Conservation (phyloP, 2,113 vertebrate genomes). For the Puma concolor region DNA sequence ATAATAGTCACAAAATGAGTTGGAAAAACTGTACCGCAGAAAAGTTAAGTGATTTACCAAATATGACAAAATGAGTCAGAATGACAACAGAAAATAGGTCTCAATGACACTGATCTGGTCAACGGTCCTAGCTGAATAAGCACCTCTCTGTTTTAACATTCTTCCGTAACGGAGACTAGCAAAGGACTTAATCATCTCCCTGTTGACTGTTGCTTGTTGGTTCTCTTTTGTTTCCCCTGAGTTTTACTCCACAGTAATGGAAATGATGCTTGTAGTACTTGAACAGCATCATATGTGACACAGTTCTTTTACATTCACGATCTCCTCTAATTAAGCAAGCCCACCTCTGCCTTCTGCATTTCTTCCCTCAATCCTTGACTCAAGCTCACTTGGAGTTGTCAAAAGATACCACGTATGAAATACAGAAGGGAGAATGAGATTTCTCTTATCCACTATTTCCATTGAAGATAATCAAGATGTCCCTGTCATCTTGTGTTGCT, state of each 20-base stretch:
- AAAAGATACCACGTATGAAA: background rate
- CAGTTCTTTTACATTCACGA: background rate
- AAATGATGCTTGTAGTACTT: background rate
- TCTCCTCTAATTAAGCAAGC: background rate
- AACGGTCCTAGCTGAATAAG: background rate
- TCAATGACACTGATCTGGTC: background rate
- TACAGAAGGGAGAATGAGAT: background rate
- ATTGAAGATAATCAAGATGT: background rate
- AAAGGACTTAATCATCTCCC: background rate
- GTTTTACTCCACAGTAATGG: background rate
- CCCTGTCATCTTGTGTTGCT: background rate
- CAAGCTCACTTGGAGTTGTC: background rate
- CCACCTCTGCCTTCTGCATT: background rate
- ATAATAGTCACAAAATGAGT: slow-evolving; percentile 30
- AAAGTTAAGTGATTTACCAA: slow-evolving; percentile 54
- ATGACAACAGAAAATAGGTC: background rate
- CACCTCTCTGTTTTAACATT: slow-evolving; percentile 26
- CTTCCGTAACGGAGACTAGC: background rate
- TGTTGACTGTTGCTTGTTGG: background rate
- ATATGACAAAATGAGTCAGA: slow-evolving; percentile 47
- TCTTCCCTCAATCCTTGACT: background rate
- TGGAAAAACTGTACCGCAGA: slow-evolving; percentile 35
- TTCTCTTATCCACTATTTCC: background rate
- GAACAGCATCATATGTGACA: background rate
- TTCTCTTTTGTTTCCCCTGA: background rate